Percentiles rank a stretch among this genome's conserved stretches.
phyloP scores from a whole-genome alignment of 1,140 invertebrate species.

The Dryas iulia region DNA sequence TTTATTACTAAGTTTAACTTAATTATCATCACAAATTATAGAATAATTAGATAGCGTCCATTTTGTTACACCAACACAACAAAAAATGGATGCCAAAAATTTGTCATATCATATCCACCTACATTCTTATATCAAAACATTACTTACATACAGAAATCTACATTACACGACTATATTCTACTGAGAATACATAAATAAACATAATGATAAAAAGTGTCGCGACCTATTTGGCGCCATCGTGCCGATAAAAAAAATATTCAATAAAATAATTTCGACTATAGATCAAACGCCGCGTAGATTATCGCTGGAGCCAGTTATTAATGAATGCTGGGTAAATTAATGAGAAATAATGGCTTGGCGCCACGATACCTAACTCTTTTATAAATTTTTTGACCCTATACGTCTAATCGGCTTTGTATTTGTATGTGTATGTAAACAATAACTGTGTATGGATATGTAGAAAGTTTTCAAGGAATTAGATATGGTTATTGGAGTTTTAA shows the following conservation, averaged over 20 bases:
- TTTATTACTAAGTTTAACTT: too few species aligned
- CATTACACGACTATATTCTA: not conserved
- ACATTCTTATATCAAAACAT: too few species aligned
- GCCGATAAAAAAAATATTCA: constrained; percentile 31
- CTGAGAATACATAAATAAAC: not conserved
- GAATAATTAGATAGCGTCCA: too few species aligned
- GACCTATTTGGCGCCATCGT: constrained; percentile 37
- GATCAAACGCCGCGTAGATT: constrained; percentile 25
- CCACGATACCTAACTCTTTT: constrained; percentile 15
- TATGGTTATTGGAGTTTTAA: not conserved
- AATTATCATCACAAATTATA: too few species aligned
- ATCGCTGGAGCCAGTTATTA: constrained; percentile 23
- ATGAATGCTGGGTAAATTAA: constrained; percentile 25
- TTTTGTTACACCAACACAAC: too few species aligned
- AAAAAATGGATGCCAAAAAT: too few species aligned
- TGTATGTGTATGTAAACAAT: too few species aligned
- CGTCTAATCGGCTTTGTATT: not conserved
- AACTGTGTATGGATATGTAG: not conserved
- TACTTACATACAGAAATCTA: too few species aligned
- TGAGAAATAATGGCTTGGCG: constrained; percentile 25
- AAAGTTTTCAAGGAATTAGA: not conserved
- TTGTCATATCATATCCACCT: too few species aligned
- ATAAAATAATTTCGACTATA: constrained; percentile 31
- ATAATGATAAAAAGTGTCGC: constrained; percentile 29
- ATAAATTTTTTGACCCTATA: not conserved